Evolutionary conservation across 92 coral and sea anemone genomes (phyloP).

Genomic region (Epizoanthus scotinus): DNA sequence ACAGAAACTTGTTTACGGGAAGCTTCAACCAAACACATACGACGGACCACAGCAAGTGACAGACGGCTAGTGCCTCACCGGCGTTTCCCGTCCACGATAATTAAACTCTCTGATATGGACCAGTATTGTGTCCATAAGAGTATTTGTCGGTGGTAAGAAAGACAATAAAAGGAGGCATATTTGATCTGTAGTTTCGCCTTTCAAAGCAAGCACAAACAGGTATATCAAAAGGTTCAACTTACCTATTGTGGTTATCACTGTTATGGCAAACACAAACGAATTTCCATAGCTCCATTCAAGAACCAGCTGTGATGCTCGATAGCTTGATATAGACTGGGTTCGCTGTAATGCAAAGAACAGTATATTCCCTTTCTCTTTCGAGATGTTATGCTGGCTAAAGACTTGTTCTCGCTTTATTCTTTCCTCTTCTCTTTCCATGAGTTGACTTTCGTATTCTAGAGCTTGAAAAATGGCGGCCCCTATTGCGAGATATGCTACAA

Average conservation of each 20-base stretch:
- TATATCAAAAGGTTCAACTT: neutral
- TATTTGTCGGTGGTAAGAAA: too few species aligned
- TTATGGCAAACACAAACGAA: slow-evolving; percentile 64
- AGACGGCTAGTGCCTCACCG: too few species aligned
- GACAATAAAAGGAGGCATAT: too few species aligned
- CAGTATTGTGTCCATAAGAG: too few species aligned
- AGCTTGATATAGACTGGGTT: too few species aligned
- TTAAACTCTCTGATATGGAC: too few species aligned
- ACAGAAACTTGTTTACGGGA: too few species aligned
- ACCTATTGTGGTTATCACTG: slow-evolving; percentile 73
- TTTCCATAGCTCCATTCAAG: slow-evolving; percentile 71
- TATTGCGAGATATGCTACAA: slow-evolving; percentile 51
- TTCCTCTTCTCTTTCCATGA: slow-evolving; percentile 5
- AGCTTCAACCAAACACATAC: too few species aligned
- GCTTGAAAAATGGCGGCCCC: slow-evolving; percentile 73
- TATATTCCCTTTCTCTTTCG: slow-evolving; percentile 47
- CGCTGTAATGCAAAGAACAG: slow-evolving; percentile 38
- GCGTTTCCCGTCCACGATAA: too few species aligned
- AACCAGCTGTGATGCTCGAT: slow-evolving; percentile 13
- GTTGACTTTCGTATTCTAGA: slow-evolving; percentile 55
- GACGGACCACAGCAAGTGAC: too few species aligned
- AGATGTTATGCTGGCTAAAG: slow-evolving; percentile 61
- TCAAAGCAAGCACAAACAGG: too few species aligned
- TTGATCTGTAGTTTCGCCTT: too few species aligned
- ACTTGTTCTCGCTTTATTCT: slow-evolving; percentile 37